Base-by-base conservation (phyloP, 2,113 vertebrate genomes). In the Gavia stellata region DNA sequence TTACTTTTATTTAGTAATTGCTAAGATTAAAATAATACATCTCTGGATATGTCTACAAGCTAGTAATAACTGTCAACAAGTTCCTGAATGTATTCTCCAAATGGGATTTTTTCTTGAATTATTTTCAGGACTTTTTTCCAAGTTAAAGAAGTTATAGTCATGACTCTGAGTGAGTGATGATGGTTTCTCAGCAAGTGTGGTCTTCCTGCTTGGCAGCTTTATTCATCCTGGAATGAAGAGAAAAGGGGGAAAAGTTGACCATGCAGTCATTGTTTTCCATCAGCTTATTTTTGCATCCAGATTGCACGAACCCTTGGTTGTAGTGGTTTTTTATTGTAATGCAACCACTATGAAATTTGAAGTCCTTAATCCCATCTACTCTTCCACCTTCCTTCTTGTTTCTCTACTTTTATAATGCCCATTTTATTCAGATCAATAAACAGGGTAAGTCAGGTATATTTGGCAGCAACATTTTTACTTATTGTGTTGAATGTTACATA, bases 1-100 rank as follows among this genome's bases (percentile, higher is more conserved):
- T 93, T 78, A 84, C 61, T 95, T 86, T 81, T 75, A 88, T 96
- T 94, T 61, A 94, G 75, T 93, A 91, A 92, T 81, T 38, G 90
- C 68, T 42, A 36, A 83, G 71, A 86, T 63, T 78, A 44, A 93
- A 94, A 73, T 44, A 70, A 81, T 61, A 2, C 17, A 18, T 56
- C 91, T 83, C 89, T 80, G 70, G 44, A 12, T 81, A 13, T 23
- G 29, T 63, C 70, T 56, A 4, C 36, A 58, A 70, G 68, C 21
- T 42, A 17, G 44, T 20, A 81, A 45, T 78, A 81, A 13, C 66
- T 80, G 82, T 49, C 65, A 84, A 7, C 7, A 0, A 28, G 19
- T 45, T 85, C 34, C 75, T 71, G n/a, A 58, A 40, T n/a, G 12
- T 14, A 50, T 67, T 84, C 50, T 78, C 65, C 59, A 49, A 19